A percentile compares a stretch with the other conserved stretches of the same genome.
Conservation (phyloP, 2,888 invertebrate genomes). For the Polyommatus icarus region DNA sequence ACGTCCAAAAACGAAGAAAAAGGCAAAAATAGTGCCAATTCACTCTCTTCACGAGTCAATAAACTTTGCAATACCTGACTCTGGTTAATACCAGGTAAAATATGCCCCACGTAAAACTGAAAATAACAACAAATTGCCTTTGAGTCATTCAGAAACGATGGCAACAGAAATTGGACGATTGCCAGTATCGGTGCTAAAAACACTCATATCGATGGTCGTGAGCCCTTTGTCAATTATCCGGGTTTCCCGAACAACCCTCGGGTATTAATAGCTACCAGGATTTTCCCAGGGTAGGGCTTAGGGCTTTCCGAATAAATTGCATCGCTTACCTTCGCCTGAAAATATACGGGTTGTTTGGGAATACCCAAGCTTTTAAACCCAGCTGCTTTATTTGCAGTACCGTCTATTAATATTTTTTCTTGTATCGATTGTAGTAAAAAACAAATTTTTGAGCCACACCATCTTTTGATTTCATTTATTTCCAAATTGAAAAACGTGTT, state of each 20-base stretch:
- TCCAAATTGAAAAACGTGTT: neutral
- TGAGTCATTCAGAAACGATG: constrained; percentile 50
- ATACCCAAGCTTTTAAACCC: neutral
- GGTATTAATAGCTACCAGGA: constrained; percentile 24
- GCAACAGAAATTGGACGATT: constrained; percentile 54
- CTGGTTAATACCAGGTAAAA: constrained; percentile 12
- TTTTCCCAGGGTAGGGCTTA: neutral
- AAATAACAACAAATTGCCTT: constrained; percentile 49
- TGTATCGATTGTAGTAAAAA: neutral
- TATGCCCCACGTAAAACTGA: constrained; percentile 34
- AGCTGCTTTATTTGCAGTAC: neutral
- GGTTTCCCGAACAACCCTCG: constrained; percentile 36
- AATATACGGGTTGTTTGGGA: neutral
- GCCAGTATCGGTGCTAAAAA: constrained; percentile 43
- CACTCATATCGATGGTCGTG: constrained; percentile 40
- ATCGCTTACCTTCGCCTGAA: neutral
- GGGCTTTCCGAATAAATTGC: neutral
- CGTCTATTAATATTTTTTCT: neutral
- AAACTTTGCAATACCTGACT: neutral
- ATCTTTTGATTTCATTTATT: neutral
- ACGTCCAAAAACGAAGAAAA: neutral
- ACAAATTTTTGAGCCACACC: neutral
- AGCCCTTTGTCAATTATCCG: constrained; percentile 43
- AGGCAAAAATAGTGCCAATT: neutral
- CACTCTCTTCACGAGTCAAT: neutral